Evolutionary conservation across 37 sponge, comb jelly and placozoan species (phyloP), one percentile per base, ranked within the genome.

Genomic region (Axinella damicornis): DNA sequence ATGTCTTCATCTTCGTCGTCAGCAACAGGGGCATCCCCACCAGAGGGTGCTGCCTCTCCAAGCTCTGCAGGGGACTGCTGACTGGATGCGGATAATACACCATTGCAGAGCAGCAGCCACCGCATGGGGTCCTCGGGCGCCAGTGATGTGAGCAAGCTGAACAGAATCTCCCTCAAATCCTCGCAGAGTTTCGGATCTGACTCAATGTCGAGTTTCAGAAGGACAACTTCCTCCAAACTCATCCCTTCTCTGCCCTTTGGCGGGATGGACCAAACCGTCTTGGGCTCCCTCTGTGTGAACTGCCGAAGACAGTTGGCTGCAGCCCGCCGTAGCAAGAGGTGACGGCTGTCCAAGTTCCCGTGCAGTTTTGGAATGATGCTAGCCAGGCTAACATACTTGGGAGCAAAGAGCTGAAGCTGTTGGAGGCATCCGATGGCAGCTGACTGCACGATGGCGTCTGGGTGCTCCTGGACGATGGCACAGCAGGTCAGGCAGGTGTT

Each of bases 401-500:
- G 96, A n/a, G 97, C 95, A 88, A 94, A 98, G 57, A 98, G 85
- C 76, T 96, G 99, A 2, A 96, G 87, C 53, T 98, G 97, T 54
- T 98, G 99, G 22, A 96, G 82, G 57, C 95, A 96, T 34, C 82
- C 76, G 52, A 98, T 93, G 34, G 96, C 97, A 28, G 91, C 79
- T 0, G 87, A 81, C 57, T 92, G 92, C 20, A 98, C 99, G 36
- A 94, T 80, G 39, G 95, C 72, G 38, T 98, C 95, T 5, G 93
- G 87, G 82, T 98, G 99, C 37, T 80, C 85, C 82, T 83, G 86
- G 56, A 96, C 41, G 37, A 96, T 81, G 41, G 62, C 56, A 35
- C 88, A 81, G 31, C 91, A 90, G 60, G 83, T 33, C 30, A 96
- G 79, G 62, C 85, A 84, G 19, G 60, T 69, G 34, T 69, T 78